Evolutionary conservation across 2,797 vertebrate genomes (phyloP).

Genomic region (Micropoecilia bifurca): DNA sequence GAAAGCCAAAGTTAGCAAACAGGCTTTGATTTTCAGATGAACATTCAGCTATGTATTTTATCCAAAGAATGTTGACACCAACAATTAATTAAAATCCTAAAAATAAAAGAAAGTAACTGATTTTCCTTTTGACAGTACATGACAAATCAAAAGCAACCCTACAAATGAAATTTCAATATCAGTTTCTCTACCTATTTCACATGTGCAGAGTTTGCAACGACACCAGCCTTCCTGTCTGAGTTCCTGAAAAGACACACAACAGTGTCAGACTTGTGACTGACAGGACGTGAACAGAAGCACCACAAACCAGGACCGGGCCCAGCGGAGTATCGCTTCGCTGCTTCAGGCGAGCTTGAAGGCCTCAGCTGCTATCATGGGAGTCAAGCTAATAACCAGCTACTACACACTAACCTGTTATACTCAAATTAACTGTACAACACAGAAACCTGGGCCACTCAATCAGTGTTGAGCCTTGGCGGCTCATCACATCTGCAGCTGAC

Average conservation of each 20-base stretch:
- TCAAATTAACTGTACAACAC: neutral
- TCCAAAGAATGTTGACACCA: neutral
- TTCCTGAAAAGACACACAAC: slow-evolving; percentile 10
- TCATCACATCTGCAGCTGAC: slow-evolving; percentile 66
- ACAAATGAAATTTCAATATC: neutral
- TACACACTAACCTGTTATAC: neutral
- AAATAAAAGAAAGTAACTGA: neutral
- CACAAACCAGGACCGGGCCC: slow-evolving; percentile 5
- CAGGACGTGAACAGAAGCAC: neutral
- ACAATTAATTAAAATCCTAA: neutral
- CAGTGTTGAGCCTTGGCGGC: slow-evolving; percentile 30
- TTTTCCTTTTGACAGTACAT: neutral
- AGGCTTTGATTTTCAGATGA: neutral
- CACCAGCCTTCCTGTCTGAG: neutral
- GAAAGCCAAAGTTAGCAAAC: neutral
- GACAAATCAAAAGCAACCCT: neutral
- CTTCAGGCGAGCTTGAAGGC: neutral
- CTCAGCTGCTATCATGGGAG: neutral
- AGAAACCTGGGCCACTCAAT: slow-evolving; percentile 31
- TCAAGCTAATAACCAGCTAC: neutral
- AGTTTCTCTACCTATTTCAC: neutral
- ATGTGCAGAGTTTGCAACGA: slow-evolving; percentile 8
- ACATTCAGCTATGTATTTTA: neutral
- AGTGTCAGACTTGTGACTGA: slow-evolving; percentile 21
- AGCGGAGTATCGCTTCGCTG: slow-evolving; percentile 2